Evolutionary conservation across 2,888 invertebrate species (phyloP), one percentile per base, ranked within the genome.

Genomic region (Busseola fusca): DNA sequence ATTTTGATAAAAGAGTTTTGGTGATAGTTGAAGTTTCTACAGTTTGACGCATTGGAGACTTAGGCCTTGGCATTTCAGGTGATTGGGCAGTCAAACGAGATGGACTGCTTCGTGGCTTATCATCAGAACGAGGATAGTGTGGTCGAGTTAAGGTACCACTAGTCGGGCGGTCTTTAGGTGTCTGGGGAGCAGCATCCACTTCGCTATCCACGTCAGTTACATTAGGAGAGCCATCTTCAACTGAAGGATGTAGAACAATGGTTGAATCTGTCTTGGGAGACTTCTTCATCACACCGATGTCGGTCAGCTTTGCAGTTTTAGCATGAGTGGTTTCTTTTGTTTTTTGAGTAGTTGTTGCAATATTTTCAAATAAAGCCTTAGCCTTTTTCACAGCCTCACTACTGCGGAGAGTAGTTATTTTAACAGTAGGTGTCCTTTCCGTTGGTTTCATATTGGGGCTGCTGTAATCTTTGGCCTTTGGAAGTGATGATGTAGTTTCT

Each of bases 301-400:
- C 96, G 14, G 94, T 94, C 37, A 96, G 85, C 80, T 96, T 96
- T 0, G 94, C 91, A n/a, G 89, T 85, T 74, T 92, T 93, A 27
- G 79, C 66, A 6, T 87, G 80, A 42, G 79, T 78, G 6, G 84
- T 83, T 56, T 92, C 91, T 81, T 92, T 91, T 16, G 87, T 85
- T 83, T 93, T 91, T 78, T 90, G 87, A 48, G 92, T 90, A 30
- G 92, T 91, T 25, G 95, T 93, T 45, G 96, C 96, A 78, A 97
- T 96, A 77, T 96, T 97, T 92, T 97, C 97, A 91, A 97, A 97
- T 52, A 97, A 89, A 56, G 96, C 97, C 90, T 97, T 97, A 0
- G 97, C 97, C 90, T 97, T 97, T 64, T 96, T 96, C 0, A 97
- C 97, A n/a, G 96, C 96, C 82, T 97, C 97, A 60, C 96, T 96